Percentiles rank a stretch among this genome's conserved stretches.
Conservation (phyloP, 2,797 vertebrate genomes). For the Esox masquinongy region DNA sequence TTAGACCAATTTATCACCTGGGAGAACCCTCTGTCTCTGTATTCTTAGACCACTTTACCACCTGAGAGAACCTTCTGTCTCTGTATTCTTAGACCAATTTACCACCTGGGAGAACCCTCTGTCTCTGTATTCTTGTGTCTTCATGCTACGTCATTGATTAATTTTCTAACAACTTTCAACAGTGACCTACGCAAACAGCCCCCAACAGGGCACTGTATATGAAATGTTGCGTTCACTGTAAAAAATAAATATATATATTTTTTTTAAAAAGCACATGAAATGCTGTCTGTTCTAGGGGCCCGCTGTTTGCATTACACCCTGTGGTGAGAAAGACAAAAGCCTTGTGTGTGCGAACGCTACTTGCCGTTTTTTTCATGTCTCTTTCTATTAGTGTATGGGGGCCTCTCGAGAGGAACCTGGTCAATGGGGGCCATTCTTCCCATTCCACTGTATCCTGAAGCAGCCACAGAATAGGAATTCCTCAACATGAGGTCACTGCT, state of each 20-base stretch:
- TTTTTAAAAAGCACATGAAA: conserved; percentile 62
- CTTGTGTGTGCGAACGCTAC: conserved; percentile 66
- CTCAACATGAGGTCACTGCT: conserved; percentile 33
- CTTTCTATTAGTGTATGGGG: conserved; percentile 69
- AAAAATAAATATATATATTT: conserved; percentile 58
- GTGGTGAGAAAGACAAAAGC: conserved; percentile 60
- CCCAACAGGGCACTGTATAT: conserved; percentile 59
- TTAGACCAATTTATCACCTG: too few species aligned
- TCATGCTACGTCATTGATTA: too few species aligned
- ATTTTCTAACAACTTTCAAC: conserved; percentile 32
- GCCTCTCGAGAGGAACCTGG: conserved; percentile 61
- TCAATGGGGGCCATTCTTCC: conserved; percentile 74
- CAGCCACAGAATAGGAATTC: conserved; percentile 61
- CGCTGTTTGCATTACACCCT: conserved; percentile 52
- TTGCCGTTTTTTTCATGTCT: conserved; percentile 69
- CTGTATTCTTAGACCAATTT: too few species aligned
- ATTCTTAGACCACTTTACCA: too few species aligned
- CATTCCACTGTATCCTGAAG: conserved; percentile 60
- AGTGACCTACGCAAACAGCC: conserved; percentile 34
- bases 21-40: too few species aligned
- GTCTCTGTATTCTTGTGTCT: too few species aligned
- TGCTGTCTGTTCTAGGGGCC: conserved; percentile 57
- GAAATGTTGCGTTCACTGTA: conserved; percentile 38
- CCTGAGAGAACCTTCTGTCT: too few species aligned
- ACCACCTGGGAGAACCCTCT: too few species aligned